Evolutionary conservation across 2,888 invertebrate genomes (phyloP), one percentile per base, ranked within the genome.

Genomic region (Lithosia quadra): DNA sequence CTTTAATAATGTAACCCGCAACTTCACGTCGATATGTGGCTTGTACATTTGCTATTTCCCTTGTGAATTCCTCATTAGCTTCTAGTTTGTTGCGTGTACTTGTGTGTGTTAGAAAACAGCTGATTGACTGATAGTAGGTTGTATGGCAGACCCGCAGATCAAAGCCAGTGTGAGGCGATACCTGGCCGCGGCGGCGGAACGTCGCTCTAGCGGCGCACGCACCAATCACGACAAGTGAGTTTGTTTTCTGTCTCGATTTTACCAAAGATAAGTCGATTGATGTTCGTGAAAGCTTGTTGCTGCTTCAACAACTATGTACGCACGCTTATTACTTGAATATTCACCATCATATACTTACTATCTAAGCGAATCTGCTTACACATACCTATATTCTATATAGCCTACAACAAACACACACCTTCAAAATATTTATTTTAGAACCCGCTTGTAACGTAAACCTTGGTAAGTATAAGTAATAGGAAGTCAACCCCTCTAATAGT

Each of bases 101-200:
- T 75, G 71, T 79, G 74, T 77, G 75, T 69, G 74, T 75, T 71
- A 68, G 67, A 76, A 80, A 75, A 73, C 72, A 72, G 68, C 75
- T 77, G 75, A 75, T 78, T 73, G 69, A 68, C 73, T 77, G 75
- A 76, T 78, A 74, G 71, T 76, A 75, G 67, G 84, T 77, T 75
- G 76, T 82, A 80, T 91, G 94, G 65, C 93, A 98, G 98, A 98
- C 96, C 98, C 98, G 81, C 97, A 97, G 91, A 96, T 98, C 90
- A 98, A 98, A 93, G 97, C 97, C 76, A 97, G 96, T 84, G 96
- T 97, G 83, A 95, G 96, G 86, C 96, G 97, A 82, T 96, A 97
- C 90, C 91, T 97, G 80, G 96, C 96, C 65, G 96, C 97, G 79
- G 95, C 95, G 70, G 86, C 90, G 72, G 94, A 94, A 83, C 89